Evolutionary conservation across 1,140 invertebrate species (phyloP).

Genomic region (Brachionus koreanus): DNA sequence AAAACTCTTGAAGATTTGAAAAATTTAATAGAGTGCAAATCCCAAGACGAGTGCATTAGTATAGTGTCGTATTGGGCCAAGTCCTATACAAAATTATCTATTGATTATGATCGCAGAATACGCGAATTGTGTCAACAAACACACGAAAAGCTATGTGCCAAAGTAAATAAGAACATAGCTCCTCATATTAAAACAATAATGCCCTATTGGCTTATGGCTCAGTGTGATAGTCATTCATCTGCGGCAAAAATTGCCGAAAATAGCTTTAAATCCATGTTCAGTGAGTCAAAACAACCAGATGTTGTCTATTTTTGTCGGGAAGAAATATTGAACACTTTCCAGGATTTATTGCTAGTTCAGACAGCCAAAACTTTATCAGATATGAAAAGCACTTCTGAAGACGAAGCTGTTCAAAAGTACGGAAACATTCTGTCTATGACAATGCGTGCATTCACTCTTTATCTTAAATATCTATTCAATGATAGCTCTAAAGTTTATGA

Average conservation of each 20-base stretch:
- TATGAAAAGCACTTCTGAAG: conserved; percentile 57
- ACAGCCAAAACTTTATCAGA: conserved; percentile 28
- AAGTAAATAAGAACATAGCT: conserved; percentile 70
- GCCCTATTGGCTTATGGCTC: conserved; percentile 65
- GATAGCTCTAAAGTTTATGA: conserved; percentile 45
- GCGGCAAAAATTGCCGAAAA: conserved; percentile 69
- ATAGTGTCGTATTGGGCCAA: conserved; percentile 31
- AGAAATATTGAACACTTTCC: conserved; percentile 68
- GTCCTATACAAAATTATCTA: conserved; percentile 23
- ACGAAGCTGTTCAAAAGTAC: conserved; percentile 72
- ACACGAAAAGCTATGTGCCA: conserved; percentile 66
- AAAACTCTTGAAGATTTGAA: conserved; percentile 52
- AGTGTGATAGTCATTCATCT: conserved; percentile 75
- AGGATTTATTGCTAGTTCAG: conserved; percentile 48
- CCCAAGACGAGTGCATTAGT: neutral
- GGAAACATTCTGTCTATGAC: conserved; percentile 67
- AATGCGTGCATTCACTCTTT: conserved; percentile 66
- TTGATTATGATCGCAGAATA: conserved; percentile 58
- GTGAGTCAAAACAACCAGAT: conserved; percentile 66
- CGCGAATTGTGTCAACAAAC: conserved; percentile 66
- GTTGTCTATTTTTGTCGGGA: conserved; percentile 66
- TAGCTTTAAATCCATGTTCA: conserved; percentile 70
- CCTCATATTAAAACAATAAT: conserved; percentile 72
- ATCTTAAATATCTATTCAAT: conserved; percentile 50
- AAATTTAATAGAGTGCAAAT: neutral